These are phyloP conservation scores for Sula dactylatra DNA, from an alignment of 2,113 vertebrate genomes.

Conservation along the genomic window DNA sequence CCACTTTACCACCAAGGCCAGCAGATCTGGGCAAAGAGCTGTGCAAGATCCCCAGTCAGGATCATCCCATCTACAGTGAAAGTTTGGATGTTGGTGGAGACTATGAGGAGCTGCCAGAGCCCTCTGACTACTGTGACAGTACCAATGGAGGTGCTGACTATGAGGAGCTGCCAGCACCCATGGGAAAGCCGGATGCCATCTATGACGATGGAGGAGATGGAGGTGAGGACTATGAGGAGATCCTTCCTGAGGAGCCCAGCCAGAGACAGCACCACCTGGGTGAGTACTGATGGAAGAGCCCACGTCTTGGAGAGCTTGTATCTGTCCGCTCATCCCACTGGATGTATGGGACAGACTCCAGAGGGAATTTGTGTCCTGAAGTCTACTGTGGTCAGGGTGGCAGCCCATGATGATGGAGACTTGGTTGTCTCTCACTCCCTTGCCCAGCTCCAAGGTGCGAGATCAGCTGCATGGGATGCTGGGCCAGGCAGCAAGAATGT, in stretches of 20 bases:
- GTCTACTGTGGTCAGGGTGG: neutral
- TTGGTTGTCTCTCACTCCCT: neutral
- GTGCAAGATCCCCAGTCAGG: slow-evolving; percentile 19
- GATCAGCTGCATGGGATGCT: neutral
- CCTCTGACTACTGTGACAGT: neutral
- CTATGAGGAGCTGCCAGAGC: slow-evolving; percentile 78
- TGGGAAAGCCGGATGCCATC: neutral
- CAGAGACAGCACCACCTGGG: neutral
- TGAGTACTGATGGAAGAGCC: neutral
- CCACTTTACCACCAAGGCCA: slow-evolving; percentile 63
- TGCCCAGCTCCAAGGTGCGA: neutral
- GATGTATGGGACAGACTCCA: neutral
- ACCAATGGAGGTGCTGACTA: slow-evolving; percentile 33
- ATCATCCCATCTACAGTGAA: slow-evolving; percentile 22
- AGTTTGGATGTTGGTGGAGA: slow-evolving; percentile 48
- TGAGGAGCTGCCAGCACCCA: slow-evolving; percentile 39
- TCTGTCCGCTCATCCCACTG: neutral
- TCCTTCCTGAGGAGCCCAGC: slow-evolving; percentile 28
- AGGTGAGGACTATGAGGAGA: slow-evolving; percentile 71
- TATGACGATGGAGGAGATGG: neutral
- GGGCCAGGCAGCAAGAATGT: neutral
- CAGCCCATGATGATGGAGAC: neutral
- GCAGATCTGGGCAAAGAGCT: neutral
- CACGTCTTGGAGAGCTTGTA: neutral
- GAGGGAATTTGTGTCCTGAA: neutral